Conservation (phyloP, 2,113 vertebrate genomes). For the Amphiprion ocellaris region DNA sequence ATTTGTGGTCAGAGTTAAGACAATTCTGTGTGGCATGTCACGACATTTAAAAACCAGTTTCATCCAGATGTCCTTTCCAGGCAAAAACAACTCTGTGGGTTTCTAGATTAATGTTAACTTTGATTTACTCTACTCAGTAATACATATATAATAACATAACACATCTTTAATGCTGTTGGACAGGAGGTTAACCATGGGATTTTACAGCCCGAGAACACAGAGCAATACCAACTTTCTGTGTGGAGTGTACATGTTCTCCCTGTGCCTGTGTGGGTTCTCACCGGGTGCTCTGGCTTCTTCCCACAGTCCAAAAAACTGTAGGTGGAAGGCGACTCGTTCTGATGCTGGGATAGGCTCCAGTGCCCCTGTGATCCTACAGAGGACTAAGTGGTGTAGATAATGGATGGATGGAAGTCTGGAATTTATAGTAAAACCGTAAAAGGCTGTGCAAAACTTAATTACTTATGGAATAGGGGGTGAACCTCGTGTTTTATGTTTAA, state of each 20-base stretch:
- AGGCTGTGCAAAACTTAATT: background rate
- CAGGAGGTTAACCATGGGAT: conserved; percentile 9
- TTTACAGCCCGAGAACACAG: conserved; percentile 4
- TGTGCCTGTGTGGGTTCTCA: too few species aligned
- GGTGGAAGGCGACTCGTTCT: too few species aligned
- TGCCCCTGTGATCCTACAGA: too few species aligned
- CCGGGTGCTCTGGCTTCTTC: too few species aligned
- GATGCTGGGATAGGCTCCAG: too few species aligned
- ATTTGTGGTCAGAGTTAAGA: conserved; percentile 25
- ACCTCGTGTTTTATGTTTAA: too few species aligned
- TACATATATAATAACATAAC: conserved; percentile 39
- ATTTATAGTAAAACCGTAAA: background rate
- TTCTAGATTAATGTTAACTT: conserved; percentile 26
- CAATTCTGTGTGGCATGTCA: conserved; percentile 32
- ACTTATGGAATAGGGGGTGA: background rate
- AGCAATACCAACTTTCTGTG: background rate
- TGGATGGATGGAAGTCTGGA: too few species aligned
- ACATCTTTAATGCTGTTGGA: conserved; percentile 1
- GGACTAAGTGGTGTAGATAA: too few species aligned
- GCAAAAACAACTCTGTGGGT: background rate
- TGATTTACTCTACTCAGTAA: conserved; percentile 32
- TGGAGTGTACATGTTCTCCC: too few species aligned
- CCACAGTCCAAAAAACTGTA: too few species aligned
- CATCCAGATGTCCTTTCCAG: conserved; percentile 34
- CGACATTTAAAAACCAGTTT: conserved; percentile 40